Conservation (phyloP, 1,140 invertebrate species). For the Drosophila nebulosa region DNA sequence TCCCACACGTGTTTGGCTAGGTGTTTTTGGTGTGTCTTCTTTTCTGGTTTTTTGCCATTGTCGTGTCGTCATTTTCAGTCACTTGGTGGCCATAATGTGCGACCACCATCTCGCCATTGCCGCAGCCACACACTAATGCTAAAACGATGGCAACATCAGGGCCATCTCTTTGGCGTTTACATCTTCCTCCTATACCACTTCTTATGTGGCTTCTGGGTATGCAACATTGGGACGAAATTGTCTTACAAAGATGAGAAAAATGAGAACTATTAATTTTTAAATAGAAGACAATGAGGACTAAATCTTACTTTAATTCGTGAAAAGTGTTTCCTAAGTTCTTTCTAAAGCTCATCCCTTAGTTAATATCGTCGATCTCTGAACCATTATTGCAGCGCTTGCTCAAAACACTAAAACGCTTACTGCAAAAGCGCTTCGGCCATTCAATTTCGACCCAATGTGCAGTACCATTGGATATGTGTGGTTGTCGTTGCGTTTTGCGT, state of each 20-base stretch:
- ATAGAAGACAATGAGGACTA: too few relatives aligned
- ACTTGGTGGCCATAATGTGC: slow-evolving; percentile 62
- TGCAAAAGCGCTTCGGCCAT: too few relatives aligned
- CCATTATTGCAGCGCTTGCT: too few relatives aligned
- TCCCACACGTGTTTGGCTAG: background rate
- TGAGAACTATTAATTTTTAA: background rate
- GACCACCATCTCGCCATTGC: background rate
- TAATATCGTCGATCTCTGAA: too few relatives aligned
- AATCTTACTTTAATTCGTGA: too few relatives aligned
- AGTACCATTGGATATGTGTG: background rate
- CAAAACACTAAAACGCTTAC: too few relatives aligned
- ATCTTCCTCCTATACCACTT: background rate
- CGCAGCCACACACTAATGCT: slow-evolving; percentile 15
- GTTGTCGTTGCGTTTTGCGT: background rate
- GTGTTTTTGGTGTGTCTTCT: background rate
- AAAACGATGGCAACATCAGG: slow-evolving; percentile 20
- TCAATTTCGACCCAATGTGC: background rate
- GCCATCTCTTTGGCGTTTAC: background rate
- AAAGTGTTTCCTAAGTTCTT: too few relatives aligned
- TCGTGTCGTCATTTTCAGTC: slow-evolving; percentile 28
- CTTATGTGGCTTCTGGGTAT: background rate
- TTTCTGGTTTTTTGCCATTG: slow-evolving; percentile 24
- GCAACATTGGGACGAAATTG: background rate
- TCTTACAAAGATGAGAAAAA: background rate
- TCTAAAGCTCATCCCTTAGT: too few relatives aligned